Conservation (phyloP, 1,140 invertebrate genomes). For the Leptinotarsa texana region DNA sequence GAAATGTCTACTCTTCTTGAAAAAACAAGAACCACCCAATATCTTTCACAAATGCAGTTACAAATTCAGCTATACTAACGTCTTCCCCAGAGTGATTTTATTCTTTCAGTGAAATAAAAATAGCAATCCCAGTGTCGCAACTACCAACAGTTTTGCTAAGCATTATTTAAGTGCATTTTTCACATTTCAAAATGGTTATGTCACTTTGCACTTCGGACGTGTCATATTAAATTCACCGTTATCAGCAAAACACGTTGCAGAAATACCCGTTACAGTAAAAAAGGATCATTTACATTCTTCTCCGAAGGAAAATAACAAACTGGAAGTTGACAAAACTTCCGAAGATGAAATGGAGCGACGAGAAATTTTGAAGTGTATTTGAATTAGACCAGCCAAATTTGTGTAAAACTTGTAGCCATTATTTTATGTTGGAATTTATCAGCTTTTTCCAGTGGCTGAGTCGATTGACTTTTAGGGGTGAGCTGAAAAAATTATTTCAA, state of each 20-base stretch:
- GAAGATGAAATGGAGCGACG: background rate
- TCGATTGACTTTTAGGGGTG: no score
- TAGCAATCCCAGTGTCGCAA: background rate
- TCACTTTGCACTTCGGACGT: slow-evolving; percentile 1
- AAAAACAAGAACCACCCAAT: no score
- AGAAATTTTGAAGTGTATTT: background rate
- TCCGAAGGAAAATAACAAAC: background rate
- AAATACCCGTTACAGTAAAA: background rate
- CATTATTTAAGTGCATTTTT: background rate
- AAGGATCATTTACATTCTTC: background rate
- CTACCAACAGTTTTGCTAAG: background rate
- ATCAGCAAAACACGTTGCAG: slow-evolving; percentile 7
- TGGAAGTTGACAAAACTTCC: background rate
- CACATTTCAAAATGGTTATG: background rate
- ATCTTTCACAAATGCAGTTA: no score
- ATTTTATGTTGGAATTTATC: no score
- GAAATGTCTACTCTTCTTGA: no score
- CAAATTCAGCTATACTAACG: background rate
- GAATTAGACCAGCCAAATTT: no score
- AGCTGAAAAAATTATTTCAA: no score
- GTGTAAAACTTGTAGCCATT: no score
- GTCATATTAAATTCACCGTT: background rate
- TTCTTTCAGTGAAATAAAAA: background rate
- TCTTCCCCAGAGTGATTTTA: background rate
- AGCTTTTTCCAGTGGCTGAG: no score